Base-by-base conservation (phyloP, 2,888 invertebrate genomes). In the Xestia xanthographa region DNA sequence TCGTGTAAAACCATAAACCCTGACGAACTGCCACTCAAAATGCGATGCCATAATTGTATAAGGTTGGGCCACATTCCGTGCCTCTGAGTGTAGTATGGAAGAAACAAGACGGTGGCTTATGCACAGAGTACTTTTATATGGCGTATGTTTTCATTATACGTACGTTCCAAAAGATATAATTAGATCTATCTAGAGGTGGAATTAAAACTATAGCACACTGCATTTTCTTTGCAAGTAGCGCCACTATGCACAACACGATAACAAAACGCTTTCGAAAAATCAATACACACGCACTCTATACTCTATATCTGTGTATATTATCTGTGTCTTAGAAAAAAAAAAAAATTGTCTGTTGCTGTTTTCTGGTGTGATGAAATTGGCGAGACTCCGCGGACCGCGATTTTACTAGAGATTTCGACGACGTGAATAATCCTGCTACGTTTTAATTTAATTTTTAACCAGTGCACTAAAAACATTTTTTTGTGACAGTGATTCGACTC, bases 331-430 rank as follows among this genome's bases (percentile, higher is more conserved):
- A 29, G 63, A 11, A 62, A 78, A 67, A 60, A 43, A 29, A 53
- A 34, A 2, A 9, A 8, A 9, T 58, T 66, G 56, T 75, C 80
- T 80, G 79, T 77, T 66, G 60, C 29, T 56, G 38, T 43, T 50
- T 41, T n/a, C 26, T 68, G n/a, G 22, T 60, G 60, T 68, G 29
- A 68, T 17, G 58, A 71, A 86, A 86, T 67, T 78, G 84, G 75
- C 70, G 50, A 79, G 66, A 62, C 34, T 60, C 29, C 71, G 79
- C 80, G 65, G 70, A n/a, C n/a, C n/a, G n/a, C n/a, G n/a, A n/a
- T n/a, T 75, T 89, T 90, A 85, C 90, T 88, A 90, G 90, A 93
- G 88, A 60, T 34, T 60, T 60, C 60, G 34, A 34, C 60, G 60
- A 34, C 60, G 60, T 20, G 20, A 34, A 9, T 29, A 34, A 4